A percentile compares a stretch with the other conserved stretches of the same genome.
Evolutionary conservation across 2,797 vertebrate genomes (phyloP).

Genomic region (Silurus lanzhouensis): DNA sequence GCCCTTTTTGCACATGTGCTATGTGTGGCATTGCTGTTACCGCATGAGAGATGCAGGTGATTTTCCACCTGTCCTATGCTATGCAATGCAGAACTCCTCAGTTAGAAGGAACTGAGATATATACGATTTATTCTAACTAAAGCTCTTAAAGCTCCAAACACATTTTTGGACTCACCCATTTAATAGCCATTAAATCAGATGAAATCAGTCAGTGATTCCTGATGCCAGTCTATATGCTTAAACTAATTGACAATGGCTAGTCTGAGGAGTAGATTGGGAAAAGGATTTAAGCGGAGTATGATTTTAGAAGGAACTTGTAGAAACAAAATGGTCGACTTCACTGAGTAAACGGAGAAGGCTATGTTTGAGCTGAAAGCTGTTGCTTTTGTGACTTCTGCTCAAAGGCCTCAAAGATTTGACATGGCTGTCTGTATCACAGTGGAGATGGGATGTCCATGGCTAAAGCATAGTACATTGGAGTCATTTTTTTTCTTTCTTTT

Average conservation of each 20-base stretch:
- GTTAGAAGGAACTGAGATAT: background rate
- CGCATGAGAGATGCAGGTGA: background rate
- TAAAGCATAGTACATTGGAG: constrained; percentile 60
- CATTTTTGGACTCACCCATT: background rate
- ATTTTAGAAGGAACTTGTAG: background rate
- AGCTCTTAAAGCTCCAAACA: background rate
- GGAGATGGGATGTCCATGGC: constrained; percentile 56
- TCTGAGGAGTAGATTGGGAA: background rate
- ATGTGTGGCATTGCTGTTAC: background rate
- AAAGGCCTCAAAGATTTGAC: constrained; percentile 58
- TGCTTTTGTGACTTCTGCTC: background rate
- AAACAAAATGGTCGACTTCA: constrained; percentile 26
- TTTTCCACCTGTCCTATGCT: background rate
- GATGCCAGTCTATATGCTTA: background rate
- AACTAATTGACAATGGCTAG: no score
- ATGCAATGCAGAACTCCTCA: background rate
- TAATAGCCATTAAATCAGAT: background rate
- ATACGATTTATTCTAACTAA: background rate
- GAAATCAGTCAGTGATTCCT: background rate
- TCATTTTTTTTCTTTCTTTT: constrained; percentile 59
- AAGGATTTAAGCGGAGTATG: background rate
- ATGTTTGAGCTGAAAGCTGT: constrained; percentile 7
- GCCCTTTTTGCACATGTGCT: background rate
- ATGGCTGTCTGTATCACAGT: constrained; percentile 42
- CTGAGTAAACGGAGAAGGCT: constrained; percentile 27